Evolutionary conservation across 2,888 invertebrate species (phyloP).

Genomic region (Biston betularia): DNA sequence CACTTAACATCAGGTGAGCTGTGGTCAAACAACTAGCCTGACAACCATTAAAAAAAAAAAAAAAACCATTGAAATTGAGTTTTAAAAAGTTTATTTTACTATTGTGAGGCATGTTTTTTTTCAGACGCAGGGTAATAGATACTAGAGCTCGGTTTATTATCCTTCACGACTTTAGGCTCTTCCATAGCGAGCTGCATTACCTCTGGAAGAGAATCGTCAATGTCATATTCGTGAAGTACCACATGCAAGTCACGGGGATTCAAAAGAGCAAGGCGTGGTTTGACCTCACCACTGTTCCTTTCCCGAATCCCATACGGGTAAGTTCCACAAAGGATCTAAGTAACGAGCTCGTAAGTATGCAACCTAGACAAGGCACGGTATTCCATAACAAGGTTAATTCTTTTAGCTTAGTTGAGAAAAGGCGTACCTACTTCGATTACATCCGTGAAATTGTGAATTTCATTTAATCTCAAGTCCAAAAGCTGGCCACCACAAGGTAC

Average conservation of each 20-base stretch:
- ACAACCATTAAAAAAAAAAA: no score
- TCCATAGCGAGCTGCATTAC: slow-evolving; percentile 88
- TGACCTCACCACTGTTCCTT: slow-evolving; percentile 90
- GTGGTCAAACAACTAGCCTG: no score
- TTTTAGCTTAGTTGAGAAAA: no score
- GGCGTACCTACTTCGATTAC: no score
- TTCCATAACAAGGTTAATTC: no score
- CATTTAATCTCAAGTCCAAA: no score
- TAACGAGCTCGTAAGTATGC: neutral
- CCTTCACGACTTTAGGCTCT: slow-evolving; percentile 89
- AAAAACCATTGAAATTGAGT: no score
- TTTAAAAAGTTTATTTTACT: no score
- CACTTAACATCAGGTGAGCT: no score
- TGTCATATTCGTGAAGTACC: slow-evolving; percentile 89
- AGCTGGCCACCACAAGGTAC: no score
- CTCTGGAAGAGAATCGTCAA: slow-evolving; percentile 92
- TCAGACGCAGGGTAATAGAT: slow-evolving; percentile 89
- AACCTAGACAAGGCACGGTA: no score
- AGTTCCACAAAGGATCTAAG: neutral
- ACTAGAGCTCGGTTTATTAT: slow-evolving; percentile 90
- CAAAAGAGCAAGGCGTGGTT: slow-evolving; percentile 85
- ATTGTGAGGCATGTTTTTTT: slow-evolving; percentile 4
- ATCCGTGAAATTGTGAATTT: no score
- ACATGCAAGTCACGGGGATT: slow-evolving; percentile 62
- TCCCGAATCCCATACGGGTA: slow-evolving; percentile 86